Conservation (phyloP, 2,113 vertebrate genomes). For the Xiphophorus couchianus region DNA sequence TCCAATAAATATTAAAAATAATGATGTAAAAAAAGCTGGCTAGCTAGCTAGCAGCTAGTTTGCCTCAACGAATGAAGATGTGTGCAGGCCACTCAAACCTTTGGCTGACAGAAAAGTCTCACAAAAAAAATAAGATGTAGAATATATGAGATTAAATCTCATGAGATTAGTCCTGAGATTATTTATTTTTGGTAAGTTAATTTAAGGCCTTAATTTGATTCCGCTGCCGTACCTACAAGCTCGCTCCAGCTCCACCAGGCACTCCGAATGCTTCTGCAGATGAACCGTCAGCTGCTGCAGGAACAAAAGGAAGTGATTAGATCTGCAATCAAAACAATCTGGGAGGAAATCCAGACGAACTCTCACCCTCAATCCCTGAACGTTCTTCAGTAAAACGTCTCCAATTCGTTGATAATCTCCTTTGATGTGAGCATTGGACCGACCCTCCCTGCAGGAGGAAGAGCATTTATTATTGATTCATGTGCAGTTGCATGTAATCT, state of each 20-base stretch:
- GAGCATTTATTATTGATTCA: neutral
- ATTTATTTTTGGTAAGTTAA: no score
- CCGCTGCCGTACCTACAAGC: slow-evolving; percentile 73
- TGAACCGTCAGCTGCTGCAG: slow-evolving; percentile 86
- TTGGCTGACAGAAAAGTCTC: no score
- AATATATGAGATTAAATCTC: no score
- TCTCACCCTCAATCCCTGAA: slow-evolving; percentile 90
- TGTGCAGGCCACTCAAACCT: no score
- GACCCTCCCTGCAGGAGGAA: slow-evolving; percentile 86
- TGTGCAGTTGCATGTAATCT: slow-evolving; percentile 1
- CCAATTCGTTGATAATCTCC: slow-evolving; percentile 93
- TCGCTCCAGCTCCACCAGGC: slow-evolving; percentile 88
- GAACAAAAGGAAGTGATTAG: neutral
- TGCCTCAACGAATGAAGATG: no score
- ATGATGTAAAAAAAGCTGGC: no score
- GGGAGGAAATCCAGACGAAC: accelerated
- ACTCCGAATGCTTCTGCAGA: slow-evolving; percentile 91
- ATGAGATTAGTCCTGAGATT: no score
- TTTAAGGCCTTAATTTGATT: no score
- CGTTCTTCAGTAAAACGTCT: slow-evolving; percentile 91
- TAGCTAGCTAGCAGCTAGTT: no score
- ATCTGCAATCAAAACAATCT: neutral
- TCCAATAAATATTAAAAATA: no score
- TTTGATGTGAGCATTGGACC: slow-evolving; percentile 91
- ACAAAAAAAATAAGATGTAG: no score